These are phyloP conservation scores for Piprites chloris DNA, from an alignment of 2,113 vertebrate species.

Conservation along the genomic window DNA sequence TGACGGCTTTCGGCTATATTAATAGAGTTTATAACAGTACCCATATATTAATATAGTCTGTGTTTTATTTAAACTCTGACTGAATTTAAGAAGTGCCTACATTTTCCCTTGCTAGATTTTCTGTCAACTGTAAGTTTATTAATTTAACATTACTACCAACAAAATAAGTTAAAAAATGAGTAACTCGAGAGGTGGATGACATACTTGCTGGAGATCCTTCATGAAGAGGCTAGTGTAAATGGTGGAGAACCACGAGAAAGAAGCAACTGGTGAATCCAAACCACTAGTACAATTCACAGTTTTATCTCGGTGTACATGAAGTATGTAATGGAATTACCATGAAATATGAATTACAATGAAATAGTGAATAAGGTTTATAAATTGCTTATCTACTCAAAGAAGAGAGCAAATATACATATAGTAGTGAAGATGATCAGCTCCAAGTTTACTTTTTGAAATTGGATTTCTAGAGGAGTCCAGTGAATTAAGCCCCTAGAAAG, in stretches of 20 bases:
- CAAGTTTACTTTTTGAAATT: not conserved
- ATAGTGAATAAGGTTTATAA: not conserved
- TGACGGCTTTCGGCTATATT: slow-evolving; percentile 80
- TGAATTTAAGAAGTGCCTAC: slow-evolving; percentile 76
- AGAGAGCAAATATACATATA: not conserved
- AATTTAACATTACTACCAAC: slow-evolving; percentile 65
- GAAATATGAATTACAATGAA: not conserved
- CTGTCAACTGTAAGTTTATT: slow-evolving; percentile 67
- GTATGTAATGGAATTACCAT: not conserved
- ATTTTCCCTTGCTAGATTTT: slow-evolving; percentile 63
- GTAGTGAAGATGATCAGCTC: not conserved
- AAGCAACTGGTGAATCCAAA: not conserved
- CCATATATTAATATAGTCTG: slow-evolving; percentile 77
- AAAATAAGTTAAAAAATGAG: slow-evolving; percentile 55
- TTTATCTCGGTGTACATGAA: not conserved
- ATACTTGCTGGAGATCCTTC: slow-evolving; percentile 10
- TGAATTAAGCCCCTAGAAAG: not conserved
- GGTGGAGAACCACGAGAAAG: not conserved
- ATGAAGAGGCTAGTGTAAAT: not conserved
- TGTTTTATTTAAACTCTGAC: slow-evolving; percentile 78
- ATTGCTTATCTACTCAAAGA: slow-evolving; percentile 37
- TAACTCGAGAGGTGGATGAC: slow-evolving; percentile 9
- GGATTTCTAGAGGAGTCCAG: not conserved
- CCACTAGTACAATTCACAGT: not conserved
- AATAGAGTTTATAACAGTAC: slow-evolving; percentile 79